Conservation (phyloP, 2,888 invertebrate genomes). For the Perizoma affinitatum region DNA sequence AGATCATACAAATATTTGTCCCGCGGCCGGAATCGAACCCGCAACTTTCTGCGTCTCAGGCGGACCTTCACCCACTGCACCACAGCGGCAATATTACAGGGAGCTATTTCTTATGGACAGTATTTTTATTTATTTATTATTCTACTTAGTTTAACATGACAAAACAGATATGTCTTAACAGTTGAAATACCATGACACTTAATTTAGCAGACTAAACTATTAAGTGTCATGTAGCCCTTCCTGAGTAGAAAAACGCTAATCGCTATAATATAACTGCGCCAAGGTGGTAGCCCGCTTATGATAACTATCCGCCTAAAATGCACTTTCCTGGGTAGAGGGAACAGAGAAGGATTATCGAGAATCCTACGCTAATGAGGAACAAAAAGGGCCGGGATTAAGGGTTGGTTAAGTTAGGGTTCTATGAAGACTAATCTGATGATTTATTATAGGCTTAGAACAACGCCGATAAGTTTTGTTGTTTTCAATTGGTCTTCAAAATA, state of each 20-base stretch:
- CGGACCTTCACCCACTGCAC: no score
- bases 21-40: no score
- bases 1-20: no score
- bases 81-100: no score
- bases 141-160: no score
- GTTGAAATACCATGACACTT: not conserved
- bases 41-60: no score
- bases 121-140: no score
- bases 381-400: conserved; percentile 38
- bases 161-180: not conserved
- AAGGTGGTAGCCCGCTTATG: conserved; percentile 46
- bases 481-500: no score
- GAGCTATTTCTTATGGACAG: no score
- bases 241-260: conserved; percentile 28
- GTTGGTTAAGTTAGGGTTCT: conserved; percentile 27
- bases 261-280: conserved; percentile 36
- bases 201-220: no score
- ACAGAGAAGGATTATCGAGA: conserved; percentile 51
- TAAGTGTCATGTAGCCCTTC: not conserved
- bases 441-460: not conserved
- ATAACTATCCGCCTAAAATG: conserved; percentile 46
- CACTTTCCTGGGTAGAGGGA: conserved; percentile 41
- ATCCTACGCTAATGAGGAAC: conserved; percentile 50
- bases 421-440: conserved; percentile 15
- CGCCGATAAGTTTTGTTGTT: no score